Base-by-base conservation (phyloP, 2,888 invertebrate species). In the Operophtera brumata region DNA sequence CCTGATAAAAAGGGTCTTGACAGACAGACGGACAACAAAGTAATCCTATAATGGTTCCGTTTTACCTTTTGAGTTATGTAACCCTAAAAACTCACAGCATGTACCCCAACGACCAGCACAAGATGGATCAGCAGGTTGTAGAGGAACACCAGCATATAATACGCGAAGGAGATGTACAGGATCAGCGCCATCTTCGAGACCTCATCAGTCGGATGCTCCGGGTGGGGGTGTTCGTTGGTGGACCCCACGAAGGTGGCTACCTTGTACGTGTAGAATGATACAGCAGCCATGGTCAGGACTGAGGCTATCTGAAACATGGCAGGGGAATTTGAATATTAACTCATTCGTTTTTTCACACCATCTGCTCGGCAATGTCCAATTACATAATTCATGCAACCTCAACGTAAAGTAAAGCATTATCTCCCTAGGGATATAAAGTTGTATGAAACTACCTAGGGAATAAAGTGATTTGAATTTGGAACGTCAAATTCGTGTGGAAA, bases 81-180 rank as follows among this genome's bases (percentile, higher is more conserved):
- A 20, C n/a, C n/a, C n/a, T 20, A 20, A 20, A 41, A 9, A 69
- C 80, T 76, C 64, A 89, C 89, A 73, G 46, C 67, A 63, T 87
- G 88, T 1, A 81, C 74, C 2, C 86, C 87, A 20, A 85, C 55
- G 9, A 89, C 70, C 25, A 88, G 66, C 32, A 88, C 40, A 1
- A 83, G 1, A 57, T 78, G 82, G 12, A 87, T 78, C 0, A 72
- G 53, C 8, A 82, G 51, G 59, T 80, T 78, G 54, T 75, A 82
- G 5, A 84, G 43, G 49, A 78, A 82, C 20, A 86, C 80, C 0
- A 82, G 49, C 2, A 86, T 56, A 35, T 82, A 78, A 51, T 82
- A 84, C 0, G 72, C 84, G 26, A 85, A 84, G 0, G 82, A 70
- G n/a, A 87, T 66, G 62, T 88, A 88, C 11, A 87, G 62, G 11